Evolutionary conservation across 1,140 invertebrate species (phyloP), one percentile per base, ranked within the genome.

Genomic region (Drosophila athabasca): DNA sequence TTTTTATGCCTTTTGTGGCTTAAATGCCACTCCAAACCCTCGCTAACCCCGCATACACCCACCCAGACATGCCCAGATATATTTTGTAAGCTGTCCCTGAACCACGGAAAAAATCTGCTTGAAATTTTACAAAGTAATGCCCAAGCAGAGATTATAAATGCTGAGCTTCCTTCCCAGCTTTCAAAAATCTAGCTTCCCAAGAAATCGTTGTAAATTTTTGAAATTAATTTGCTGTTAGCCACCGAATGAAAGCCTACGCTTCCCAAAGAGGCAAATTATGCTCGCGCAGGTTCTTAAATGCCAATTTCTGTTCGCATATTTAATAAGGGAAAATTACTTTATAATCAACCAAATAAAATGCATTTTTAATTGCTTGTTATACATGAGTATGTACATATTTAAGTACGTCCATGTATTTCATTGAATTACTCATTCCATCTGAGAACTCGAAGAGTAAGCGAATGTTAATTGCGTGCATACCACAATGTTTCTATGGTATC

Each of bases 1-100:
- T 70, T 54, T 68, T 57, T 49, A 49, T 55, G 53, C 54, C 9
- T 75, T 59, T 70, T 79, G 64, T 83, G 75, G 79, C 78, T 81
- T 81, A 70, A 76, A 73, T 62, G 68, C 59, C n/a, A 31, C 54
- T 44, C 35, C 48, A 58, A 22, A 26, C 35, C 8, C 8, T 31
- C 8, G 31, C 8, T 9, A 31, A 31, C 59, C 15, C 29, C 9
- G 35, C 43, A 60, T 22, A 52, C 50, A 55, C 24, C 39, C 44
- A 52, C 2, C 15, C 15, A 48, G 2, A 53, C 29, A 54, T 17
- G 50, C 3, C 48, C 8, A 52, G 43, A 68, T 67, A 50, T 17
- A 55, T 48, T 41, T 64, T 64, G 55, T 64, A 46, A n/a, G 54
- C 61, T 31, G 31, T 31, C 31, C 31, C 31, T 31, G 7, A 31